Base-by-base conservation (phyloP, 2,113 vertebrate genomes). In the Seriola dumerili region DNA sequence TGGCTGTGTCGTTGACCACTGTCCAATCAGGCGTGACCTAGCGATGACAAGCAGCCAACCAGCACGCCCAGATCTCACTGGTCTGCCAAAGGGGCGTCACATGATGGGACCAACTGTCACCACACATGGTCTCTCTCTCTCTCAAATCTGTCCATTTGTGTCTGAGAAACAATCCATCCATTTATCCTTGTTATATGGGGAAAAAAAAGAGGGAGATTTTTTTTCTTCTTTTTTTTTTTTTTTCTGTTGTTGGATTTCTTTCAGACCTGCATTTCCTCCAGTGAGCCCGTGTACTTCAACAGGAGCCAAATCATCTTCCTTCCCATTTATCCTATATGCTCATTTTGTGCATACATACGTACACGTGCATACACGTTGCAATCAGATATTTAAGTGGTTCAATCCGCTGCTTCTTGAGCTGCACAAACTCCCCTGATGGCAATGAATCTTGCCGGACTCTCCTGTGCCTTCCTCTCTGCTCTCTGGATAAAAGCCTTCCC, bases 81-180 rank as follows among this genome's bases (percentile, higher is more conserved):
- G 66, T 78, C 86, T 90, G 90, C 91, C 90, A 91, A 87, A 32
- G 66, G 84, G 75, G 85, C 65, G 42, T 92, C 92, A 90, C 90
- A 91, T 91, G 91, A 91, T 71, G 79, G 73, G 85, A 91, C 91
- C 92, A 94, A 94, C 93, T 94, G 93, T 93, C 92, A 89, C 83
- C 89, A 86, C 93, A 94, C 91, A 93, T 91, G 92, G 81, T 89
- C 88, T 85, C 75, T 79, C 68, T 89, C 62, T 85, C 83, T 81
- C 82, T 69, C 61, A 88, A 84, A 91, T 91, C 88, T 90, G 85
- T 81, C 77, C 80, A 46, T 80, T 88, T 81, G 82, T 81, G 72
- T 81, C 75, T 16, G 4, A 85, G 67, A 63, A 84, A 81, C 85
- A 85, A 83, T 81, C 42, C 75, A 67, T 73, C 69, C 63, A 80